Percentiles rank a stretch among this genome's conserved stretches.
Conservation (phyloP, 2,888 invertebrate genomes). For the Cerceris ruficornis region DNA sequence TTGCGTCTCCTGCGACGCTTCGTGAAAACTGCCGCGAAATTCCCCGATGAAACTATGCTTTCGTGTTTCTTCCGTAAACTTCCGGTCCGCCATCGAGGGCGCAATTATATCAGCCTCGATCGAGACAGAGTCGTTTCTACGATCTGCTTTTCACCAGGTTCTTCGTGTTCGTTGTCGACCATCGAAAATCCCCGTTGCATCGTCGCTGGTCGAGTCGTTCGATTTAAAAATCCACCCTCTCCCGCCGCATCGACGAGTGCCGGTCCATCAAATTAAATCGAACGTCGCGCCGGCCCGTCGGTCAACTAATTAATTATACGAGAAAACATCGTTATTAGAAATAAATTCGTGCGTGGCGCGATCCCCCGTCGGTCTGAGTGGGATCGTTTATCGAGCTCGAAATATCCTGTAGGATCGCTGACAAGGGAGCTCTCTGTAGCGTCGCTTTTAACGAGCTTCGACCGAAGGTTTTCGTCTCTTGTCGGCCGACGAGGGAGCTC, state of each 20-base stretch:
- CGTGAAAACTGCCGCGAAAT: too few species aligned
- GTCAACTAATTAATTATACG: constrained; percentile 42
- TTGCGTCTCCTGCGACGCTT: too few species aligned
- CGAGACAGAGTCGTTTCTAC: too few species aligned
- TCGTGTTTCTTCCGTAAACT: too few species aligned
- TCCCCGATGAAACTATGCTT: too few species aligned
- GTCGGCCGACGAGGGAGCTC: not conserved
- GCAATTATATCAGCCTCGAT: too few species aligned
- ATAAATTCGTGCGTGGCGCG: constrained; percentile 34
- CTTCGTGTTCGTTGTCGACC: too few species aligned
- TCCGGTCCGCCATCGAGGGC: too few species aligned
- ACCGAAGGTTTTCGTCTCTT: not conserved
- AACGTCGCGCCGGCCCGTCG: constrained; percentile 30
- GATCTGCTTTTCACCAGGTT: too few species aligned
- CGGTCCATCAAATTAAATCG: constrained; percentile 44
- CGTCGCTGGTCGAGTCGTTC: too few species aligned
- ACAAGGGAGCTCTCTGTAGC: not conserved
- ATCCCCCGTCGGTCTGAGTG: not conserved
- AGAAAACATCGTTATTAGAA: constrained; percentile 44
- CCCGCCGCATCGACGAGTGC: not conserved
- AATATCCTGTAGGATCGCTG: not conserved
- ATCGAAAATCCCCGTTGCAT: too few species aligned
- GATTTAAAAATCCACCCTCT: constrained; percentile 23
- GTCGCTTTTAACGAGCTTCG: not conserved
- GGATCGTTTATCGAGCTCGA: not conserved